A percentile compares a stretch with the other conserved stretches of the same genome.
phyloP scores from a whole-genome alignment of 2,797 vertebrate species.

The Ambastaia sidthimunki region DNA sequence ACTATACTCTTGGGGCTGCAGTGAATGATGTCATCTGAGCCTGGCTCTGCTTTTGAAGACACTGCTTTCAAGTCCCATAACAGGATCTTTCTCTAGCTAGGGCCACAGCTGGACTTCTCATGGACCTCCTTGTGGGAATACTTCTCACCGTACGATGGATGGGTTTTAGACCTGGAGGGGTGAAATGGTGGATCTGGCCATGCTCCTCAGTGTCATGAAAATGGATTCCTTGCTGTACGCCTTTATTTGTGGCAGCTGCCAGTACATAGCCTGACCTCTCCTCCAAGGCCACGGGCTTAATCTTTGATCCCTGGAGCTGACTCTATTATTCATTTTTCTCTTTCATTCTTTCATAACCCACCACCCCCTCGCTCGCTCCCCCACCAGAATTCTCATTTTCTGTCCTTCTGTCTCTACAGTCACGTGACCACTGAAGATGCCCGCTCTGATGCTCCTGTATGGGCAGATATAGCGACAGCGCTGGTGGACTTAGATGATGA shows the following conservation, averaged over 20 bases:
- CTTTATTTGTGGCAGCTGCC: slow-evolving; percentile 61
- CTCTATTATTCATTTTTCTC: slow-evolving; percentile 47
- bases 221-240: slow-evolving; percentile 49
- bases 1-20: not conserved
- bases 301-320: slow-evolving; percentile 67
- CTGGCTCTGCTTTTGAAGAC: slow-evolving; percentile 9
- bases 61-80: slow-evolving; percentile 11
- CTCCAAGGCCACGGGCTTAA: slow-evolving; percentile 67
- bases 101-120: slow-evolving; percentile 39
- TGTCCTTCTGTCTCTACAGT: slow-evolving; percentile 4
- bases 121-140: slow-evolving; percentile 44
- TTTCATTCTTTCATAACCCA: slow-evolving; percentile 28
- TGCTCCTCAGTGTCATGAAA: slow-evolving; percentile 53
- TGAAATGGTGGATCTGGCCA: slow-evolving; percentile 46
- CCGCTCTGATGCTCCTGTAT: slow-evolving; percentile 13
- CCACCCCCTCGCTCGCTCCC: slow-evolving; percentile 20
- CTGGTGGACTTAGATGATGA: slow-evolving; percentile 14
- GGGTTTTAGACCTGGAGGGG: slow-evolving; percentile 41
- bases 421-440: slow-evolving; percentile 29
- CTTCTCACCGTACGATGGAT: slow-evolving; percentile 43
- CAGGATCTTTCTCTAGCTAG: slow-evolving; percentile 11
- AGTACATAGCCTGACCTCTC: slow-evolving; percentile 54
- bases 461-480: not conserved
- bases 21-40: not conserved
- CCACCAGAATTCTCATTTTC: slow-evolving; percentile 19